Conservation (phyloP, 2,113 vertebrate genomes). For the Corvus moneduloides region DNA sequence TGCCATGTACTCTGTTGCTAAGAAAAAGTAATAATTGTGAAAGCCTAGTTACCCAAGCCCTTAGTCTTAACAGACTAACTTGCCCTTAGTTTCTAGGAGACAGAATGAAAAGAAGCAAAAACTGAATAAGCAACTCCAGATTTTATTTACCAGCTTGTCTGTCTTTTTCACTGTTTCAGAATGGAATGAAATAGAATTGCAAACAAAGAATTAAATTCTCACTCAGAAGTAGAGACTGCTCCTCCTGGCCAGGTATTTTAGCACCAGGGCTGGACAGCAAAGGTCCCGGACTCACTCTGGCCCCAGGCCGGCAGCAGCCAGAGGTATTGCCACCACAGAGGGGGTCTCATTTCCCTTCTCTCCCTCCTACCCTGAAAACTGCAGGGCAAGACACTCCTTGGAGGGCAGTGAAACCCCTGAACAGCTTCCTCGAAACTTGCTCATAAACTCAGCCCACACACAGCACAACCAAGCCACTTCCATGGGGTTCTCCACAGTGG, state of each 20-base stretch:
- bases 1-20: not conserved
- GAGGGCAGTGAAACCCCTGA: not conserved
- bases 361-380: not conserved
- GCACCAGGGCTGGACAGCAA: not conserved
- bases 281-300: not conserved
- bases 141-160: not conserved
- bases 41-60: not conserved
- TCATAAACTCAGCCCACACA: conserved; percentile 24
- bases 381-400: not conserved
- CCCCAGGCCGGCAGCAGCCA: rapidly evolving
- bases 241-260: not conserved
- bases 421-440: not conserved
- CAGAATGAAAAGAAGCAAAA: not conserved
- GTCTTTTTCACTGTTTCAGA: not conserved
- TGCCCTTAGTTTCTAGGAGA: not conserved
- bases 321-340: not conserved
- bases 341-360: not conserved
- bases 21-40: not conserved
- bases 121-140: not conserved
- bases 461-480: not conserved
- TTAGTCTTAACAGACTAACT: not conserved
- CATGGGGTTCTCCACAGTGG: not conserved
- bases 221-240: not conserved
- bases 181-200: not conserved
- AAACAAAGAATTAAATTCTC: not conserved